Percentiles rank a stretch among this genome's conserved stretches.
Evolutionary conservation across 2,888 invertebrate genomes (phyloP).

Genomic region (Pristionchus japonicus): DNA sequence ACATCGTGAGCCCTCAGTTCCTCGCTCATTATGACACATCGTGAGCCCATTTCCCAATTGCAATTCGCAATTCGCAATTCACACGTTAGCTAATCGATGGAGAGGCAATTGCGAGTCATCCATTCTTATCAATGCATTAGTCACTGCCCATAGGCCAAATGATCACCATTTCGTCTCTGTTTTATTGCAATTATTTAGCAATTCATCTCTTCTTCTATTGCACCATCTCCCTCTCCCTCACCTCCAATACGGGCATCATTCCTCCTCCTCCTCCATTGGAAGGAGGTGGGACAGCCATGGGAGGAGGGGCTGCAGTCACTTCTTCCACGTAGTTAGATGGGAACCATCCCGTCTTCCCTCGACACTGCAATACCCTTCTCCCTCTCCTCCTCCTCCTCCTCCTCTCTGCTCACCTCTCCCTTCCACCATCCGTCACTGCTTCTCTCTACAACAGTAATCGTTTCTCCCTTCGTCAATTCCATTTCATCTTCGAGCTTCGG

Average conservation of each 20-base stretch:
- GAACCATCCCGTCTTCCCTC: conserved; percentile 87
- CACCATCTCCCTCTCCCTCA: neutral
- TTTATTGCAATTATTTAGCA: neutral
- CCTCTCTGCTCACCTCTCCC: conserved; percentile 79
- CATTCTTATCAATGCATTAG: neutral
- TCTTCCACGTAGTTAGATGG: conserved; percentile 93
- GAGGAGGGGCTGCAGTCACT: conserved; percentile 52
- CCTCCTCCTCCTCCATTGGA: conserved; percentile 2
- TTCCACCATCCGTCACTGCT: conserved; percentile 99
- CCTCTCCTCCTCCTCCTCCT: neutral
- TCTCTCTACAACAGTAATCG: conserved; percentile 95
- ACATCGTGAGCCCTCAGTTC: neutral
- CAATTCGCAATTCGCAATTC: neutral
- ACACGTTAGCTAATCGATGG: neutral
- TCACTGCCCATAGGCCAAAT: neutral
- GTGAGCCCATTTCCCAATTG: neutral
- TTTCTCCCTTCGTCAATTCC: conserved; percentile 91
- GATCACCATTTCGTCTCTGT: neutral
- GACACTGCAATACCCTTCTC: conserved; percentile 77
- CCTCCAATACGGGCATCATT: neutral
- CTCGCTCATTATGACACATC: neutral
- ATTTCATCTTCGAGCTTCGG: conserved; percentile 97
- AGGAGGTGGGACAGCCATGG: neutral
- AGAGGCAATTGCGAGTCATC: neutral
- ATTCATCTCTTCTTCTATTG: neutral